phyloP scores from a whole-genome alignment of 1,140 invertebrate species.

The Babylonia areolata region DNA sequence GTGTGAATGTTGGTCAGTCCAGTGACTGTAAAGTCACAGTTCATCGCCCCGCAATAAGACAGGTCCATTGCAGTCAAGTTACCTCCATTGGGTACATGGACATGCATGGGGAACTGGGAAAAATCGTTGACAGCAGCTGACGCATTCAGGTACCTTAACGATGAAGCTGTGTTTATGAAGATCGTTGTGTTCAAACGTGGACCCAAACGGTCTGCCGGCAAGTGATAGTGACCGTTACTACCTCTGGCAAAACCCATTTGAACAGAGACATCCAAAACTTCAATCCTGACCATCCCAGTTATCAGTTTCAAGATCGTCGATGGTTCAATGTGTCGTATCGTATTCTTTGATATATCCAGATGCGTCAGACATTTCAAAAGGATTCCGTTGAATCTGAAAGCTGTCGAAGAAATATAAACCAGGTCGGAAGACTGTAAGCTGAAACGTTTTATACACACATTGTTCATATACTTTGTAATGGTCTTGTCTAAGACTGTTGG shows the following conservation, averaged over 20 bases:
- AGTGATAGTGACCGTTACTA: background rate
- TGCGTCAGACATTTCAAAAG: background rate
- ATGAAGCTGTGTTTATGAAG: background rate
- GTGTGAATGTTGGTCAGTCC: slow-evolving; percentile 4
- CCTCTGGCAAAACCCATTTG: background rate
- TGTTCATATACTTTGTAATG: background rate
- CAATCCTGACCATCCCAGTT: background rate
- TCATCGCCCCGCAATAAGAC: background rate
- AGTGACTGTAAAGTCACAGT: background rate
- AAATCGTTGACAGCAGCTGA: background rate
- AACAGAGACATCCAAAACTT: background rate
- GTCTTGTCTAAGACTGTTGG: background rate
- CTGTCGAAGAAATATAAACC: background rate
- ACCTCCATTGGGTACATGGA: background rate
- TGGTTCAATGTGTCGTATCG: background rate
- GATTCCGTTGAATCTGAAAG: background rate
- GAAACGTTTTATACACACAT: background rate
- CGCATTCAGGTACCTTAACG: background rate
- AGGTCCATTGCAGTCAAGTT: background rate
- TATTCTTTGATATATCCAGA: background rate
- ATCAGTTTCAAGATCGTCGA: background rate
- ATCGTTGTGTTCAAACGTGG: background rate
- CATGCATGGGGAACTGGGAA: too few relatives aligned
- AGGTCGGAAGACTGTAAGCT: background rate
- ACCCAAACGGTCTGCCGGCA: too few relatives aligned